These are phyloP conservation scores for Proales similis DNA, from an alignment of 1,140 invertebrate species.

Conservation along the genomic window DNA sequence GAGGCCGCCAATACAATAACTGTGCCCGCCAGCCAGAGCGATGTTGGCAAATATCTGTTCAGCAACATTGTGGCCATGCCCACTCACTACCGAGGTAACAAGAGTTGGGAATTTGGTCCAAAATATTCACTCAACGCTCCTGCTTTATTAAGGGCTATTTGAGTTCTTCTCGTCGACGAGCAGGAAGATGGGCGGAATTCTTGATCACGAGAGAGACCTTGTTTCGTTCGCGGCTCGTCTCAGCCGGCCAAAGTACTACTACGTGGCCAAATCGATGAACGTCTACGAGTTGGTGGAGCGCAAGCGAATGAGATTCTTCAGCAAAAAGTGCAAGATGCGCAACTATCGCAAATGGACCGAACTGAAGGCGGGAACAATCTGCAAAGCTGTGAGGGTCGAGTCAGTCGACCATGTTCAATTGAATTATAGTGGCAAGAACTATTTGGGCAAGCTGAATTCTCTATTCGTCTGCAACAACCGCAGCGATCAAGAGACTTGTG, in stretches of 20 bases:
- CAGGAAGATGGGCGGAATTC: neutral
- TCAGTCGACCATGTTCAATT: constrained; percentile 33
- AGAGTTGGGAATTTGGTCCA: too few relatives aligned
- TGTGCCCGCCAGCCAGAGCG: constrained; percentile 3
- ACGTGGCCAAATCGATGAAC: constrained; percentile 15
- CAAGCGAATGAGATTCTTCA: neutral
- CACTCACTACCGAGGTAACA: constrained; percentile 9
- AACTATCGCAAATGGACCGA: constrained; percentile 28
- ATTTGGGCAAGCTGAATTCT: too few relatives aligned
- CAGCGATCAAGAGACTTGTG: neutral
- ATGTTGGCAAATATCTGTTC: constrained; percentile 20
- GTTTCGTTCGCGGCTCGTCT: constrained; percentile 15
- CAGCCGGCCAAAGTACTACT: constrained; percentile 9
- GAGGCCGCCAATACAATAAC: constrained; percentile 3
- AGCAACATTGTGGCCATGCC: constrained; percentile 31
- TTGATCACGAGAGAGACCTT: constrained; percentile 28
- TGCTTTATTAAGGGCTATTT: constrained; percentile 9
- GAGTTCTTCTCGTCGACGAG: constrained; percentile 30
- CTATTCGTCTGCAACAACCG: too few relatives aligned
- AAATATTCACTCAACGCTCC: neutral
- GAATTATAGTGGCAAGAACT: too few relatives aligned
- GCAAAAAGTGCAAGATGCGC: too few relatives aligned
- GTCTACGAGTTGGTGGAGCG: constrained; percentile 7
- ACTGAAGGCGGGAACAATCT: neutral
- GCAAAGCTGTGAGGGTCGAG: constrained; percentile 1